These are phyloP conservation scores for Papilio machaon DNA, from an alignment of 1,140 invertebrate genomes.

Conservation along the genomic window DNA sequence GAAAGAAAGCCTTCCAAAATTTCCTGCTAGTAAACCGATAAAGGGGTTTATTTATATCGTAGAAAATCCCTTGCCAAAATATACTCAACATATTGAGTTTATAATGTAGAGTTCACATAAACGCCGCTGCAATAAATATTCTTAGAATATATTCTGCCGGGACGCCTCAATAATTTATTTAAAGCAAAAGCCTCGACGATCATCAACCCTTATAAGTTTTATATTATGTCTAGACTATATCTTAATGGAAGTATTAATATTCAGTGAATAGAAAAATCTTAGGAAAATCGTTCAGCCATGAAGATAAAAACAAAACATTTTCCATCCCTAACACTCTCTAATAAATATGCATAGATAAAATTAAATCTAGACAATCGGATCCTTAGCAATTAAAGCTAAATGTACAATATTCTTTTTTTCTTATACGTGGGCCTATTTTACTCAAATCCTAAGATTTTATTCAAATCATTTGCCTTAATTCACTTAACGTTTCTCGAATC, in stretches of 20 bases:
- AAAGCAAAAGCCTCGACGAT: not conserved
- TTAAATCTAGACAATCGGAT: not conserved
- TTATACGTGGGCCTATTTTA: not conserved
- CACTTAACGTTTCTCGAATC: not conserved
- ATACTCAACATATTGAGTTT: not conserved
- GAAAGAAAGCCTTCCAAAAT: not conserved
- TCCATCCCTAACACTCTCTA: not conserved
- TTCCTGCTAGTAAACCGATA: not conserved
- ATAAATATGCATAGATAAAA: not conserved
- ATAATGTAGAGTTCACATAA: not conserved
- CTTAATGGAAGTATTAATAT: slow-evolving; percentile 26
- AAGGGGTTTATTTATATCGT: not conserved
- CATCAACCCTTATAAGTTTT: slow-evolving; percentile 20
- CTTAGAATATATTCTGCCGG: not conserved
- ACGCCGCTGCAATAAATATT: not conserved
- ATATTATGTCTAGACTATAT: slow-evolving; percentile 19
- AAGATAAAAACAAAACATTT: slow-evolving; percentile 17
- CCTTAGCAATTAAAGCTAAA: not conserved
- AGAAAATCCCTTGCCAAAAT: not conserved
- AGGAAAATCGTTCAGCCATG: not conserved
- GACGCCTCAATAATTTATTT: slow-evolving; percentile 14
- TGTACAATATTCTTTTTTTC: not conserved
- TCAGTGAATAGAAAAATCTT: slow-evolving; percentile 19
- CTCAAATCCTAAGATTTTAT: not conserved
- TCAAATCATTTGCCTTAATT: not conserved